Evolutionary conservation across 2,888 invertebrate genomes (phyloP).

Genomic region (Archips crataeganus): DNA sequence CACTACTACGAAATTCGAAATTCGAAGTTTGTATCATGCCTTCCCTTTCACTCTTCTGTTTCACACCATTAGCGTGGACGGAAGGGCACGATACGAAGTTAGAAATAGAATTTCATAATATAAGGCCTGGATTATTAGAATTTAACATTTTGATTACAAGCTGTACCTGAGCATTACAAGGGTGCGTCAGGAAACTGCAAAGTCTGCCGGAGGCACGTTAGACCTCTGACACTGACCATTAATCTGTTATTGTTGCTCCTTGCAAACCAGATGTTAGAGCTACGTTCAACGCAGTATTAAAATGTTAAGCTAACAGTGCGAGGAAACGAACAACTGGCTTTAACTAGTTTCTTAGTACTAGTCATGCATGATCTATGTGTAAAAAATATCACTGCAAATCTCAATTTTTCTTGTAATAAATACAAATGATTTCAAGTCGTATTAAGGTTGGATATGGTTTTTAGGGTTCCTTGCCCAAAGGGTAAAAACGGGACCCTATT

Average conservation of each 20-base stretch:
- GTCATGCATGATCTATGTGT: no score
- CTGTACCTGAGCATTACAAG: background rate
- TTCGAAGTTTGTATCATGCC: no score
- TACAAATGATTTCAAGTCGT: no score
- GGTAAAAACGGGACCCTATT: no score
- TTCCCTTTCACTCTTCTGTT: no score
- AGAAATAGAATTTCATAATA: background rate
- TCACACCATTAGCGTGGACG: no score
- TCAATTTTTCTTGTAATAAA: no score
- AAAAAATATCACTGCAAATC: no score
- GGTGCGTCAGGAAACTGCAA: conserved; percentile 30
- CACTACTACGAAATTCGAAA: no score
- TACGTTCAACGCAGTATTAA: background rate
- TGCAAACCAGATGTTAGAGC: conserved; percentile 16
- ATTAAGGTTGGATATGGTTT: no score
- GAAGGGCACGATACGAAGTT: no score
- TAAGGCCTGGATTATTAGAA: background rate
- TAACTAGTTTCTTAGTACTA: background rate
- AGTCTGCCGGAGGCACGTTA: conserved; percentile 2
- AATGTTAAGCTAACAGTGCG: background rate
- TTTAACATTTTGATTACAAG: background rate
- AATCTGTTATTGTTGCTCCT: conserved; percentile 9
- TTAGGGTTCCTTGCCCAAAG: no score
- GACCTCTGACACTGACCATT: conserved; percentile 29
- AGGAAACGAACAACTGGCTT: background rate